Evolutionary conservation across 2,797 vertebrate species (phyloP).

Genomic region (Perodicticus potto): DNA sequence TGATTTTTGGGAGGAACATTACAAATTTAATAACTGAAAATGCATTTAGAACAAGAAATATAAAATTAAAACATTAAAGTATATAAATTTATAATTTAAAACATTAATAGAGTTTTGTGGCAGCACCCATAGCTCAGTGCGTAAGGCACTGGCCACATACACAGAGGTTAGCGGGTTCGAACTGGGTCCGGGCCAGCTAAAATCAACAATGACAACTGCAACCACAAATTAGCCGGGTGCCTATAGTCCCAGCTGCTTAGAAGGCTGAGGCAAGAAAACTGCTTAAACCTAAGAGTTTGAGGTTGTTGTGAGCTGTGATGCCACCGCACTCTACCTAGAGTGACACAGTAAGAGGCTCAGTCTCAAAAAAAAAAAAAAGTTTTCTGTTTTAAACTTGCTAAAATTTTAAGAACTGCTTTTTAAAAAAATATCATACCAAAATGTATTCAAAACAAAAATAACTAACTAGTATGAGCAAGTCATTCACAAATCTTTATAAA

Average conservation of each 20-base stretch:
- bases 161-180: too few species aligned
- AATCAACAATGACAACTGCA: too few species aligned
- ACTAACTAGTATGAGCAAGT: neutral
- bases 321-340: too few species aligned
- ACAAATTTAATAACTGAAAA: slow-evolving; percentile 38
- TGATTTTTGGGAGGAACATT: neutral
- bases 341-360: too few species aligned
- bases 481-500: neutral
- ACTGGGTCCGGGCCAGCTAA: too few species aligned
- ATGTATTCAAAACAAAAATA: neutral
- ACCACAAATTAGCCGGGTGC: too few species aligned
- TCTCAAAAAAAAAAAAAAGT: neutral
- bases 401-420: neutral
- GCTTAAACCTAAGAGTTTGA: too few species aligned
- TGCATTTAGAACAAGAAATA: slow-evolving; percentile 30
- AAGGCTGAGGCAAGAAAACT: too few species aligned
- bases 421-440: neutral
- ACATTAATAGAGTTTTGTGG: neutral
- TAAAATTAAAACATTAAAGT: slow-evolving; percentile 33
- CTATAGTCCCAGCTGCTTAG: too few species aligned
- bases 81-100: slow-evolving; percentile 31
- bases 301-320: too few species aligned
- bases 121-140: too few species aligned
- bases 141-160: too few species aligned
- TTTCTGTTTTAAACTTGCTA: neutral